A percentile compares a stretch with the other conserved stretches of the same genome.
These are phyloP conservation scores for Clarias laeviceps DNA, from an alignment of 2,797 vertebrate genomes.

Conservation along the genomic window DNA sequence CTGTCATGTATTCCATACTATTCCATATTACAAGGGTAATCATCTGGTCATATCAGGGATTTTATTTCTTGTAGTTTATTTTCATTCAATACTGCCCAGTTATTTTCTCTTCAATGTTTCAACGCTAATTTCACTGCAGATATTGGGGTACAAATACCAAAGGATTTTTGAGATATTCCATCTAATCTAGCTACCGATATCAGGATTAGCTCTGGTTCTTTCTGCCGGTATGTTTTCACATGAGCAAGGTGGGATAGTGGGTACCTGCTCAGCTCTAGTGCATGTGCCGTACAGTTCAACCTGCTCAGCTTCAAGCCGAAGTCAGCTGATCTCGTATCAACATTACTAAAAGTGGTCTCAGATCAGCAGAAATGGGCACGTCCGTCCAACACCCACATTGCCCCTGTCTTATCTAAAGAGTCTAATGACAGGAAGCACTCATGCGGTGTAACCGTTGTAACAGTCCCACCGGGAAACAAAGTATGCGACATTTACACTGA, in stretches of 20 bases:
- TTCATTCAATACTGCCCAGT: neutral
- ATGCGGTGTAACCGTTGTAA: conserved; percentile 28
- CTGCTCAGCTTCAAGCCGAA: neutral
- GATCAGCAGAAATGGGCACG: neutral
- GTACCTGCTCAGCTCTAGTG: neutral
- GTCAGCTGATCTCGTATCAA: neutral
- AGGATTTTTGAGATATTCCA: neutral
- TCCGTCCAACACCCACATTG: conserved; percentile 10
- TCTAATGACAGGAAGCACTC: conserved; percentile 47
- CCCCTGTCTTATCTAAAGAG: conserved; percentile 42
- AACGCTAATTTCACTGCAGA: neutral
- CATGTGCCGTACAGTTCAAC: neutral
- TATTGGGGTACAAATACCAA: neutral
- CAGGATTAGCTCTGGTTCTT: neutral
- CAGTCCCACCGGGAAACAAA: conserved; percentile 40
- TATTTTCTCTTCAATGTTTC: neutral
- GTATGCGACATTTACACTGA: conserved; percentile 44
- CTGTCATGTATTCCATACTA: neutral
- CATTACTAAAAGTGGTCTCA: neutral
- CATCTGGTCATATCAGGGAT: too few species aligned
- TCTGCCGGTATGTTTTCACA: neutral
- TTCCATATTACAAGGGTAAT: neutral
- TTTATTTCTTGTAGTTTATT: neutral
- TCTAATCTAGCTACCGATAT: neutral
- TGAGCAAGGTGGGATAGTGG: neutral